These are phyloP conservation scores for Daubentonia madagascariensis DNA, from an alignment of 2,113 vertebrate genomes.

Conservation along the genomic window DNA sequence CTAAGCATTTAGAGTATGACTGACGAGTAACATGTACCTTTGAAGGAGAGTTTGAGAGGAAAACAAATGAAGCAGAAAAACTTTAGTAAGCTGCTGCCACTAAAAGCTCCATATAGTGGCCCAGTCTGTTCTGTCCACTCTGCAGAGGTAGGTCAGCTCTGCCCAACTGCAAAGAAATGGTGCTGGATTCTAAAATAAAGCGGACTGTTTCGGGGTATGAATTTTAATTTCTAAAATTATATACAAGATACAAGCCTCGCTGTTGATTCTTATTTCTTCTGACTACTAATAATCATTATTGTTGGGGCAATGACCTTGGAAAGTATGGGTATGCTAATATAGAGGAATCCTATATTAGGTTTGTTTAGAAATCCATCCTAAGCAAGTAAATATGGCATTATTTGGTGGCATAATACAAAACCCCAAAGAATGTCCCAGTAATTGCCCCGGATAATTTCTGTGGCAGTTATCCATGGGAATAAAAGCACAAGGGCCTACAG, in stretches of 20 bases:
- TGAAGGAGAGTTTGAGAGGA: background rate
- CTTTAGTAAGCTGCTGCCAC: background rate
- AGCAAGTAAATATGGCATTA: background rate
- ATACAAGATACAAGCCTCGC: background rate
- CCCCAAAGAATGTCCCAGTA: background rate
- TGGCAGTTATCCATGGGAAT: background rate
- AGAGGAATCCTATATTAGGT: background rate
- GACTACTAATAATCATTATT: background rate
- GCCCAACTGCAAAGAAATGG: background rate
- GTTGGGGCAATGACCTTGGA: background rate
- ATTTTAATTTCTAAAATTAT: conserved; percentile 10
- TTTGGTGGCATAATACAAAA: conserved; percentile 2
- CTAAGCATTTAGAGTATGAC: background rate
- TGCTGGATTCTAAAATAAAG: background rate
- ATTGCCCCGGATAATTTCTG: background rate
- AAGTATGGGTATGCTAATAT: background rate
- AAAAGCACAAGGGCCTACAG: background rate
- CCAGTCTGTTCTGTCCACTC: background rate
- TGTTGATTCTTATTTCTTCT: background rate
- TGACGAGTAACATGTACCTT: background rate
- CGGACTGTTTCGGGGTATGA: background rate
- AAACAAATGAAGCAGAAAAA: background rate
- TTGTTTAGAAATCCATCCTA: background rate
- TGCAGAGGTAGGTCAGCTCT: background rate
- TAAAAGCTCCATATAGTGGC: background rate